A percentile compares a stretch with the other conserved stretches of the same genome.
These are phyloP conservation scores for Pseudoips prasinana DNA, from an alignment of 2,888 invertebrate species.

Conservation along the genomic window DNA sequence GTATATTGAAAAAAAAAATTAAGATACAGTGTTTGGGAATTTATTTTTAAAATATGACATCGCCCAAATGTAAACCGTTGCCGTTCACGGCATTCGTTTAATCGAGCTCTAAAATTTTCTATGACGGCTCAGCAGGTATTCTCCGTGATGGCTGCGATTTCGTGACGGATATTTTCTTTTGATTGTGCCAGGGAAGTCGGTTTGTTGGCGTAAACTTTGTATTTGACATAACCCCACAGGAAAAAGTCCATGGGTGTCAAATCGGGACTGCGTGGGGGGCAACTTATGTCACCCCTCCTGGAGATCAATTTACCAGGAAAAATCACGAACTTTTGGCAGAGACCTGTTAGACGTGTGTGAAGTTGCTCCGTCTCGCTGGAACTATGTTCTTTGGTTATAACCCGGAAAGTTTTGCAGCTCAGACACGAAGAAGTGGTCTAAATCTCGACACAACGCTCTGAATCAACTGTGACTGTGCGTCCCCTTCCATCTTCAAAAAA, in stretches of 20 bases:
- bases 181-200: no score
- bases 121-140: no score
- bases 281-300: no score
- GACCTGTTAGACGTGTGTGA: conserved; percentile 18
- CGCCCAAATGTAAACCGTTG: no score
- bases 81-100: no score
- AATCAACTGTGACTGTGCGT: conserved; percentile 1
- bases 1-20: no score
- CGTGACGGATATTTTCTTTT: no score
- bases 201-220: conserved; percentile 13
- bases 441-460: conserved; percentile 15
- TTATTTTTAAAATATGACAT: no score
- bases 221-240: conserved; percentile 12
- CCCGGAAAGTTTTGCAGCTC: conserved; percentile 11
- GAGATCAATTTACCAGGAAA: conserved; percentile 12
- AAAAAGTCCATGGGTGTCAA: conserved; percentile 16
- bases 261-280: no score
- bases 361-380: conserved; percentile 18
- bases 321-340: conserved; percentile 7
- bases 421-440: conserved; percentile 18
- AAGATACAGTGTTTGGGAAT: no score
- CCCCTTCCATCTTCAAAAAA: conserved; percentile 26
- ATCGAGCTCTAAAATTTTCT: no score
- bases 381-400: conserved; percentile 13
- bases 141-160: no score